phyloP scores from a whole-genome alignment of 2,888 invertebrate genomes.

The Eupithecia abbreviata region DNA sequence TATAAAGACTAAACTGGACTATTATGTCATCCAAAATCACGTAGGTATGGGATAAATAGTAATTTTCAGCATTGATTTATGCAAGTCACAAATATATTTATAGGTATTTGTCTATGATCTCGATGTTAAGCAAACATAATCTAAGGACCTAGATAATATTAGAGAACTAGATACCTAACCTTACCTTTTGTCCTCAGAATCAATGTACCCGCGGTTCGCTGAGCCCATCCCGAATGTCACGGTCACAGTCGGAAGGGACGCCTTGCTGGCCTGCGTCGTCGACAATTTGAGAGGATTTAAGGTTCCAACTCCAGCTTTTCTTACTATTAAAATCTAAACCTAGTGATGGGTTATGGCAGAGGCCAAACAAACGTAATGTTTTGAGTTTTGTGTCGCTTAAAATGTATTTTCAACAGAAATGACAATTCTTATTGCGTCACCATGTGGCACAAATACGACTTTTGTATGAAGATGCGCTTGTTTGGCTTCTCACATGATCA shows the following conservation, averaged over 20 bases:
- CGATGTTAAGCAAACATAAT: background rate
- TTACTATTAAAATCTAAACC: background rate
- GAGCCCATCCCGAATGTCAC: constrained; percentile 96
- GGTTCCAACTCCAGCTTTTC: constrained; percentile 77
- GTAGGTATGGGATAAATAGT: too few relatives aligned
- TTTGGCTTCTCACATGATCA: background rate
- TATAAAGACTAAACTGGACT: too few relatives aligned
- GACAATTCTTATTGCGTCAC: background rate
- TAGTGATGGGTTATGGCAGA: background rate
- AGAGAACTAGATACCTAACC: background rate
- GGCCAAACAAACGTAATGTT: background rate
- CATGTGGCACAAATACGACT: background rate
- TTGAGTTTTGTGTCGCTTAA: background rate
- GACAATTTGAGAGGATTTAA: constrained; percentile 94
- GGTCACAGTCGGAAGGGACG: constrained; percentile 93
- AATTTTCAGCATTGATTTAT: background rate
- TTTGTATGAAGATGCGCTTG: background rate
- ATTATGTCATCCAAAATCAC: background rate
- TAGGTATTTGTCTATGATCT: background rate
- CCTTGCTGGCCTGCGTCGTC: constrained; percentile 93
- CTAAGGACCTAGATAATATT: background rate
- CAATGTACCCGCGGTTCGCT: constrained; percentile 91
- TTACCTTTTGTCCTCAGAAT: constrained; percentile 81
- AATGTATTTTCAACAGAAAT: background rate
- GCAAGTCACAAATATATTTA: too few relatives aligned